Evolutionary conservation across 2,113 vertebrate species (phyloP), one percentile per base, ranked within the genome.

Genomic region (Rhipidura dahli): DNA sequence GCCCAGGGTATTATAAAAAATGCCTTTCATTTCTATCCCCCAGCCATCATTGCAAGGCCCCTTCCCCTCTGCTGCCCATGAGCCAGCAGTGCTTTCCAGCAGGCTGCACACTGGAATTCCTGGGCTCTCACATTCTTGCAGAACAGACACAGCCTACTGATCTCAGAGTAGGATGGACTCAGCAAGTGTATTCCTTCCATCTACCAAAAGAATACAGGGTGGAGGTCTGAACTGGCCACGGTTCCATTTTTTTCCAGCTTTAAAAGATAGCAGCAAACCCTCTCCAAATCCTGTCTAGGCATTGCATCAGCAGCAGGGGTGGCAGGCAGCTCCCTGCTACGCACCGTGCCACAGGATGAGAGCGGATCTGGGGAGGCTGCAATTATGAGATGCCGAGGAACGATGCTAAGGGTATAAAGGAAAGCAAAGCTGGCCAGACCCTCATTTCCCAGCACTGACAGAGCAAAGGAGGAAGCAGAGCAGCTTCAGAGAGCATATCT

Each of bases 1-100:
- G 96, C 88, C 82, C 96, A 84, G 86, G 88, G 86, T 95, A 90
- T 95, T 96, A 88, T 57, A 95, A 95, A 88, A 96, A 95, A 92
- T 92, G 93, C 90, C 86, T 97, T 92, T 92, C 82, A 88, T 95
- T 94, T 93, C 94, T 89, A 40, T 78, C 60, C 83, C 33, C 18
- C 73, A 93, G 87, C 83, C 77, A 56, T 44, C 7, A 0, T 23
- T 7, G 6, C 89, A 83, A 59, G 80, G 83, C 95, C 92, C 4
- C 18, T 90, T 96, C 90, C 93, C 91, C 94, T 82, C 79, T 60
- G 85, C 83, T 89, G 91, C 66, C 86, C 91, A 68, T 18, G 82
- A 96, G 87, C 86, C 84, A 92, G 87, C 81, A 75, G 79, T 3
- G 22, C 66, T 84, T 91, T 64, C 86, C 80, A 84, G 84, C 82